A percentile compares a stretch with the other conserved stretches of the same genome.
Conservation (phyloP, 2,797 vertebrate species). For the Lycodopsis pacificus region DNA sequence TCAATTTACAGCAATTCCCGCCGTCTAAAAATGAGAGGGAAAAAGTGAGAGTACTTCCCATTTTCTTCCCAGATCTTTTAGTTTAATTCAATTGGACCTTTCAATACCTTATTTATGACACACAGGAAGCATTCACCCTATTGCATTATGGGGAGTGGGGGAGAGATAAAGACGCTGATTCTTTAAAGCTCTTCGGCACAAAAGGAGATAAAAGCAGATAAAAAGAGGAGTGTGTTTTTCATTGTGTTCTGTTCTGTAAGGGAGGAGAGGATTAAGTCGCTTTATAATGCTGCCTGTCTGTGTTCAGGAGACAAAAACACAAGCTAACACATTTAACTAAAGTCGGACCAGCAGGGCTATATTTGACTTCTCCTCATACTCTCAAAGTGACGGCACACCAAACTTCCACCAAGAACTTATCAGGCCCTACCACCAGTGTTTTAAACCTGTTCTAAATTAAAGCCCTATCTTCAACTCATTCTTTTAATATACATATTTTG, state of each 20-base stretch:
- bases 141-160: constrained; percentile 82
- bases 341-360: constrained; percentile 25
- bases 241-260: constrained; percentile 74
- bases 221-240: constrained; percentile 81
- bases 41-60: constrained; percentile 84
- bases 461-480: neutral
- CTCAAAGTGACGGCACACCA: constrained; percentile 18
- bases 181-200: constrained; percentile 81
- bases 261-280: constrained; percentile 75
- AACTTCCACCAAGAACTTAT: constrained; percentile 30
- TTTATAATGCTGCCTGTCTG: constrained; percentile 65
- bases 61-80: constrained; percentile 84
- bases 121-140: constrained; percentile 83
- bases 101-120: constrained; percentile 86
- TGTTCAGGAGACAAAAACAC: constrained; percentile 66
- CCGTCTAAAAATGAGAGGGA: constrained; percentile 69
- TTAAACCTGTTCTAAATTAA: neutral
- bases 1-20: constrained; percentile 85
- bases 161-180: constrained; percentile 80
- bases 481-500: neutral
- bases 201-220: constrained; percentile 84
- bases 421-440: neutral
- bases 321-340: constrained; percentile 55
- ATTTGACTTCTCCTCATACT: constrained; percentile 42
- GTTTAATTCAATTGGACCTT: constrained; percentile 88